phyloP scores from a whole-genome alignment of 2,797 vertebrate species.

The Hemitrygon akajei region DNA sequence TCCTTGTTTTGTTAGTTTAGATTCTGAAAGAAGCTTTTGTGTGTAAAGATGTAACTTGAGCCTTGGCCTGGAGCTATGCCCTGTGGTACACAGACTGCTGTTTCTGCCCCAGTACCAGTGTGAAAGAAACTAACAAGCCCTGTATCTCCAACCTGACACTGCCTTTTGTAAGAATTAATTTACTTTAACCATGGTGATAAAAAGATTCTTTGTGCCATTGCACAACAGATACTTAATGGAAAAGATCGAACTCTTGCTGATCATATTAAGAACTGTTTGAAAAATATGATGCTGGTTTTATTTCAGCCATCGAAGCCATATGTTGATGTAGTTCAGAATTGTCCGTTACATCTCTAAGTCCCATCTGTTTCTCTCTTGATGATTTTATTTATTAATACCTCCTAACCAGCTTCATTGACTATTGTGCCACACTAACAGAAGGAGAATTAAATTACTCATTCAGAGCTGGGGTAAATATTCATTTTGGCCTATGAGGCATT shows the following conservation, averaged over 20 bases:
- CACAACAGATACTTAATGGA: conserved; percentile 42
- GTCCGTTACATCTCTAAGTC: conserved; percentile 65
- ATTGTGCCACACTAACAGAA: conserved; percentile 56
- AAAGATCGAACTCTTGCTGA: conserved; percentile 41
- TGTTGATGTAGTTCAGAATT: conserved; percentile 63
- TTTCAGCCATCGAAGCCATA: conserved; percentile 55
- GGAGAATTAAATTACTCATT: conserved; percentile 66
- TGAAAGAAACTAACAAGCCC: conserved; percentile 48
- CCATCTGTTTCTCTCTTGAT: conserved; percentile 67
- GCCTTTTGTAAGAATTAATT: conserved; percentile 52
- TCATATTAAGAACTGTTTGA: conserved; percentile 49
- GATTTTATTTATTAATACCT: conserved; percentile 71
- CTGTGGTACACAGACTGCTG: conserved; percentile 54
- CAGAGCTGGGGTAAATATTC: conserved; percentile 55
- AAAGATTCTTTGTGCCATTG: conserved; percentile 48
- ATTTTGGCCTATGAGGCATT: conserved; percentile 51
- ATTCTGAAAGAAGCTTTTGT: conserved; percentile 73
- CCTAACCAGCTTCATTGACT: conserved; percentile 62
- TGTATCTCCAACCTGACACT: conserved; percentile 51
- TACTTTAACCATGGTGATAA: conserved; percentile 48
- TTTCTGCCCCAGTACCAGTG: conserved; percentile 57
- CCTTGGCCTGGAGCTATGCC: conserved; percentile 55
- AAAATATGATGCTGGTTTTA: conserved; percentile 53
- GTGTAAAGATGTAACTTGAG: conserved; percentile 57
- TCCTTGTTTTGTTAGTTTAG: conserved; percentile 65